Conservation (phyloP, 2,888 invertebrate genomes). For the Tolmerus cingulatus region DNA sequence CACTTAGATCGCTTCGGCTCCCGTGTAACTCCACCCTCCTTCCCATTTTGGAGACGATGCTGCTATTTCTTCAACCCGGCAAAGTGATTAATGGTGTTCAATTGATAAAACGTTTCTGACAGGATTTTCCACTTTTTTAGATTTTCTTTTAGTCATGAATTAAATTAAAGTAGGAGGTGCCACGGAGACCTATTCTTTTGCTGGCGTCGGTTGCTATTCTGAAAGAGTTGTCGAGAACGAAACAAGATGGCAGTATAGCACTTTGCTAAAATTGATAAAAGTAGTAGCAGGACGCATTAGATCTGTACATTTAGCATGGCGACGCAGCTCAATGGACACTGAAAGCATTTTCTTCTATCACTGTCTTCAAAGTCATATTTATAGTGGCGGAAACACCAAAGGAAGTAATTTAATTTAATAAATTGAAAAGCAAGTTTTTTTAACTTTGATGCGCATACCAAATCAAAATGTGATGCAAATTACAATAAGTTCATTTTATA, state of each 20-base stretch:
- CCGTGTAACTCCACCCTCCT: not conserved
- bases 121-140: conserved; percentile 3
- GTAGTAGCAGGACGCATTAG: not conserved
- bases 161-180: not conserved
- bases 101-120: conserved; percentile 28
- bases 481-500: too few relatives aligned
- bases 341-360: not conserved
- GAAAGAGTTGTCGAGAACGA: not conserved
- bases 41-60: not conserved
- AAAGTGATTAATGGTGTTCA: conserved; percentile 33
- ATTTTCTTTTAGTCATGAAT: conserved; percentile 2
- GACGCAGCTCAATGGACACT: not conserved
- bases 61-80: not conserved
- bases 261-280: not conserved
- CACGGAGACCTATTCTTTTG: not conserved
- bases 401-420: not conserved
- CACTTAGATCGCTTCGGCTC: not conserved
- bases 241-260: not conserved
- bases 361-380: not conserved
- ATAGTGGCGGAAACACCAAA: not conserved
- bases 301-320: not conserved
- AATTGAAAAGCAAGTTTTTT: not conserved
- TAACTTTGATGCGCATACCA: not conserved
- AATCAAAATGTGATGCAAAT: not conserved
- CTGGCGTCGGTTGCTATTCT: not conserved